These are phyloP conservation scores for Drosophila ananassae DNA, from an alignment of 1,140 invertebrate genomes.

Conservation along the genomic window DNA sequence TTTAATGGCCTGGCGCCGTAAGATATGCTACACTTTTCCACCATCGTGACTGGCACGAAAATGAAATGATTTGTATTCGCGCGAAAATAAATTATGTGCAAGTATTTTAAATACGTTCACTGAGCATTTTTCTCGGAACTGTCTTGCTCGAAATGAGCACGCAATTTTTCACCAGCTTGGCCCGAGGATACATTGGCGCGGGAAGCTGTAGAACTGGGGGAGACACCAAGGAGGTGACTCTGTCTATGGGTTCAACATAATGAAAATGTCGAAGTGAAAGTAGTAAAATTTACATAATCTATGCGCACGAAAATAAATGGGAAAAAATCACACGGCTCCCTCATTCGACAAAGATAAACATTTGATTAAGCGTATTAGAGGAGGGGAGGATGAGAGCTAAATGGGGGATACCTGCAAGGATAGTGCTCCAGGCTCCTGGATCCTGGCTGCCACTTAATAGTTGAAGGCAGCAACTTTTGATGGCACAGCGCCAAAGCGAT, in stretches of 20 bases:
- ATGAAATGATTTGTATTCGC: constrained; percentile 81
- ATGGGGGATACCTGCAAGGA: constrained; percentile 23
- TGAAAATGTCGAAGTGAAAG: constrained; percentile 82
- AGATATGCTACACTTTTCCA: constrained; percentile 72
- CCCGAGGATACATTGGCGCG: constrained; percentile 1
- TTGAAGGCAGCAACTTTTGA: constrained; percentile 53
- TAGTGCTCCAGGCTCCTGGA: constrained; percentile 33
- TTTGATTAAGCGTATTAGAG: constrained; percentile 78
- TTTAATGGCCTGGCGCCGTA: constrained; percentile 62
- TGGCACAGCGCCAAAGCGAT: constrained; percentile 32
- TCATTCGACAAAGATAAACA: constrained; percentile 66
- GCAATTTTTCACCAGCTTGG: constrained; percentile 65
- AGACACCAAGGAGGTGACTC: constrained; percentile 23
- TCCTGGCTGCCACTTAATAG: constrained; percentile 32
- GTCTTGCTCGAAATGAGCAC: constrained; percentile 54
- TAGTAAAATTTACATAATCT: constrained; percentile 82
- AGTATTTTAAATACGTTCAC: constrained; percentile 79
- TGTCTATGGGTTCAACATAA: constrained; percentile 58
- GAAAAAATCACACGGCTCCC: constrained; percentile 57
- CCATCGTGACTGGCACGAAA: constrained; percentile 74
- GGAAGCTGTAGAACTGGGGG: not conserved
- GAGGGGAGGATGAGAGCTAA: constrained; percentile 7
- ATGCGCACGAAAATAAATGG: constrained; percentile 80
- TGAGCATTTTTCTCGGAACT: constrained; percentile 43
- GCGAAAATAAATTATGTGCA: constrained; percentile 81